A percentile compares a stretch with the other conserved stretches of the same genome.
phyloP scores from a whole-genome alignment of 2,797 vertebrate genomes.

The Channa striata region DNA sequence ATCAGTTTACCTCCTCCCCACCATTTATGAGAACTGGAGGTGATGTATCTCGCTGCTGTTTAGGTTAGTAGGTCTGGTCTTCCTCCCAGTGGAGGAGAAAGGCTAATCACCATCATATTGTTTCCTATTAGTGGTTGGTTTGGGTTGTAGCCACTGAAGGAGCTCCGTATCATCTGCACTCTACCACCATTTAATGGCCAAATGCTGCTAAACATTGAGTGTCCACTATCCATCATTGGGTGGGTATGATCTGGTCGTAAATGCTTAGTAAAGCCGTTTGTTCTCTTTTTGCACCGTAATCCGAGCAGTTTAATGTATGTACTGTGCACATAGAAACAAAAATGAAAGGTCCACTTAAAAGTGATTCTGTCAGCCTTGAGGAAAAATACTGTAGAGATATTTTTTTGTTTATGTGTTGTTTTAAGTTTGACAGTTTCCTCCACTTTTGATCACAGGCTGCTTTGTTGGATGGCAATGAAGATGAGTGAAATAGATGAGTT shows the following conservation, averaged over 20 bases:
- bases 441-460: conserved; percentile 50
- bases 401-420: conserved; percentile 9
- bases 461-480: conserved; percentile 45
- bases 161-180: conserved; percentile 21
- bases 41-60: conserved; percentile 13
- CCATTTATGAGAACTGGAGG: not conserved
- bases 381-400: conserved; percentile 10
- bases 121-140: conserved; percentile 43
- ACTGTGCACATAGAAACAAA: conserved; percentile 13
- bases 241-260: conserved; percentile 20
- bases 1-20: not conserved
- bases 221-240: conserved; percentile 15
- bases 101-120: conserved; percentile 31
- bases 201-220: conserved; percentile 10
- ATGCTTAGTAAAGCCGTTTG: conserved; percentile 10
- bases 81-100: conserved; percentile 15
- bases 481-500: conserved; percentile 57
- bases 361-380: not conserved
- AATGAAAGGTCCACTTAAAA: not conserved
- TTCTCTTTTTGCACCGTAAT: conserved; percentile 25
- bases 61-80: conserved; percentile 22
- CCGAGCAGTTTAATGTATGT: not conserved
- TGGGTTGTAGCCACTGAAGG: conserved; percentile 21
- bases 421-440: conserved; percentile 36
- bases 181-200: conserved; percentile 13